Base-by-base conservation (phyloP, 1,140 invertebrate genomes). In the Lethocerus indicus region DNA sequence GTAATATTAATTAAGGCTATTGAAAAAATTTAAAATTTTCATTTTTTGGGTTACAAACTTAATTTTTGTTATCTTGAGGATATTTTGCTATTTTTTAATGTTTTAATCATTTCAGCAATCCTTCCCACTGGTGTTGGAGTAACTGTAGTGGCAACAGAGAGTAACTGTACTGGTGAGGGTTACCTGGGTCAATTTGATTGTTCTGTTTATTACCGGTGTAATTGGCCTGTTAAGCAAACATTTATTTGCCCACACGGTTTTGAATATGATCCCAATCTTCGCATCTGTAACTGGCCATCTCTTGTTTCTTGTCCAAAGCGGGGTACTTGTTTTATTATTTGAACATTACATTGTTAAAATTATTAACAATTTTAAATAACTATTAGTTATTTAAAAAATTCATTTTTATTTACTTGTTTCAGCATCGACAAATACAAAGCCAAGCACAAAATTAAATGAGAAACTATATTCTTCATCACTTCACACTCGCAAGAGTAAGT, bases 141-240 rank as follows among this genome's bases (percentile, higher is more conserved):
- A 2, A 54, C 46, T 1, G 44, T 51, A 4, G 14, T 48, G 1
- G 35, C 49, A 1, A 23, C 45, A 6, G 43, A 28, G 16, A 26
- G 18, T 14, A 52, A 54, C 1, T 66, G 64, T 40, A 51, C 29
- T 7, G 43, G 37, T 0, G 53, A 56, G 13, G 63, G 63, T 4
- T 63, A 54, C 20, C 47, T 57, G 23, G 72, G 69, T 3, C 76
- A 82, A 52, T 69, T 74, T 1, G 75, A 79, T 44, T 83, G 81
- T 58, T 71, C 73, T 0, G 70, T 73, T 42, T 84, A 77, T 60
- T 73, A 78, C 47, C 68, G 76, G 26, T 85, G 81, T 54, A 68
- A 71, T n/a, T 54, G 54, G 41, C 49, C 45, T 2, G 49, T 45
- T 25, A 57, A 57, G 28, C 55, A 57, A 46, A 59, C 57, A 12